Conservation (phyloP, 23 tunicate genomes). For the Oikopleura vanhoeffeni region DNA sequence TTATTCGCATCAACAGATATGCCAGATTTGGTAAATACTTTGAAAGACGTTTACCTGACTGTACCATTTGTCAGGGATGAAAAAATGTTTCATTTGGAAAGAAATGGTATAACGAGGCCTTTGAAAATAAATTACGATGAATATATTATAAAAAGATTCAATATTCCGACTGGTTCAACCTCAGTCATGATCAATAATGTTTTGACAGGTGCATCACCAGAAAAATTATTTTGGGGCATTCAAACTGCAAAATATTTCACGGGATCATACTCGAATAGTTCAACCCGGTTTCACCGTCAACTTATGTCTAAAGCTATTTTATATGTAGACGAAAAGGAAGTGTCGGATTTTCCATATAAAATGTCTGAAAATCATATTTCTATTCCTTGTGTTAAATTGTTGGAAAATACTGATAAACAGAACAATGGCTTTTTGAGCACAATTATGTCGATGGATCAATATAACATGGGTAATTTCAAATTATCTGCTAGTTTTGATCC, state of each 20-base stretch:
- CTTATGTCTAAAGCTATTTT: neutral
- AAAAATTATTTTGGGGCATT: neutral
- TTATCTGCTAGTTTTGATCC: neutral
- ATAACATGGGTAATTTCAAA: neutral
- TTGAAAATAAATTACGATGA: neutral
- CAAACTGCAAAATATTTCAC: neutral
- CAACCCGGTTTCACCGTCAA: neutral
- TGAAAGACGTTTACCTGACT: neutral
- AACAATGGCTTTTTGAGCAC: neutral
- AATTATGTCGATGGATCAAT: neutral
- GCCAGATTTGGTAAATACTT: neutral
- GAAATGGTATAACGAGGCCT: neutral
- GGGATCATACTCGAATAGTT: neutral
- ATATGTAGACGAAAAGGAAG: neutral
- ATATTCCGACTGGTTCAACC: neutral
- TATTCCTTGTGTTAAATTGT: neutral
- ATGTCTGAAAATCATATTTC: neutral
- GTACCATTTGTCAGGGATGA: neutral
- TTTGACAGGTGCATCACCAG: neutral
- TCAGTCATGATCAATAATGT: neutral
- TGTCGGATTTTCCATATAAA: neutral
- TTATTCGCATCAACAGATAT: neutral
- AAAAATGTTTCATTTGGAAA: neutral
- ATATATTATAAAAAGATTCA: neutral
- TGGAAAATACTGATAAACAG: neutral